Percentiles rank a stretch among this genome's conserved stretches.
Conservation (phyloP, 2,888 invertebrate genomes). For the Macrophya alboannulata region DNA sequence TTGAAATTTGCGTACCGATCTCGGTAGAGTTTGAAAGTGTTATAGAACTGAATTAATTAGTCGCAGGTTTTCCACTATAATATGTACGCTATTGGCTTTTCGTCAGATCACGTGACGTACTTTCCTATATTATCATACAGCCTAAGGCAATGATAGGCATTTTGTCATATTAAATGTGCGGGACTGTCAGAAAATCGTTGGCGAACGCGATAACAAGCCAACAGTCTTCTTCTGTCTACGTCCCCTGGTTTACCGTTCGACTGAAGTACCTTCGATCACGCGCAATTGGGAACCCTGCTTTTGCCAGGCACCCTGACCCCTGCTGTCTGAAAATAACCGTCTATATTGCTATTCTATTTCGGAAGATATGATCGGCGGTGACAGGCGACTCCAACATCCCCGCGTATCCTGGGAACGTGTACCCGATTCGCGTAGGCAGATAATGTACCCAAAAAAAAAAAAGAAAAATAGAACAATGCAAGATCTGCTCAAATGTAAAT, state of each 20-base stretch:
- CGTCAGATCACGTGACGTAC: neutral
- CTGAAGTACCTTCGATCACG: slow-evolving; percentile 29
- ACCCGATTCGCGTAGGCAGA: neutral
- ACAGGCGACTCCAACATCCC: slow-evolving; percentile 17
- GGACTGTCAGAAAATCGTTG: slow-evolving; percentile 37
- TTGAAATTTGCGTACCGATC: neutral
- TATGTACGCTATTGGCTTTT: neutral
- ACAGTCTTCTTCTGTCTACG: too few relatives aligned
- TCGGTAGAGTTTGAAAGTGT: neutral
- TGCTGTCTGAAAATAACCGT: neutral
- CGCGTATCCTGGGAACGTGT: neutral
- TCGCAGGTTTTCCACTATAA: neutral
- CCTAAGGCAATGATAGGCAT: neutral
- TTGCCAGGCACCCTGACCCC: slow-evolving; percentile 21
- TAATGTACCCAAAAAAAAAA: too few relatives aligned
- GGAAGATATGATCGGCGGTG: slow-evolving; percentile 16
- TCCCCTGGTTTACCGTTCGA: neutral
- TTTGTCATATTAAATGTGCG: neutral
- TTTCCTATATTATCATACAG: neutral
- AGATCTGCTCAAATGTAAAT: too few relatives aligned
- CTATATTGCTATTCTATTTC: slow-evolving; percentile 17
- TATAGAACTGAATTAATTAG: neutral
- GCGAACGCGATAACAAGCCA: neutral
- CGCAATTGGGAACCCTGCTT: slow-evolving; percentile 28
- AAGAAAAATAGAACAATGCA: too few relatives aligned